phyloP scores from a whole-genome alignment of 2,797 vertebrate species.

The Pachyuromys duprasi region DNA sequence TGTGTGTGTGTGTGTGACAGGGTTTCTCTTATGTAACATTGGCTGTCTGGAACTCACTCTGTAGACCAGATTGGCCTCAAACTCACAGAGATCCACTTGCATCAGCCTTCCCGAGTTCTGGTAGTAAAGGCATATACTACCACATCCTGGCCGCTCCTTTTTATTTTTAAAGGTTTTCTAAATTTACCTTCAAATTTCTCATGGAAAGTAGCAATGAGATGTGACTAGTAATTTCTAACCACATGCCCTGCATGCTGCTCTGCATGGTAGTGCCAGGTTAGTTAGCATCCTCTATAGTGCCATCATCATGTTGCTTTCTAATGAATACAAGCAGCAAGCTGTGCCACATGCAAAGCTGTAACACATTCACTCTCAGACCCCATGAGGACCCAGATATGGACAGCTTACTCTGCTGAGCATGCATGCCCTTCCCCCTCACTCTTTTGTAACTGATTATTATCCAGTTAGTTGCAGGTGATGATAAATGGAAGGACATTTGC shows the following conservation, averaged over 20 bases:
- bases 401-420: neutral
- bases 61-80: too few relatives aligned
- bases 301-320: neutral
- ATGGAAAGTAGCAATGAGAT: neutral
- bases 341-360: too few relatives aligned
- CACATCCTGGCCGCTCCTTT: neutral
- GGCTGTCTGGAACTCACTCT: too few relatives aligned
- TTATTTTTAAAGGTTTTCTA: neutral
- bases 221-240: neutral
- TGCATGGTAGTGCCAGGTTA: neutral
- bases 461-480: neutral
- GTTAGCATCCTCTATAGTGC: neutral
- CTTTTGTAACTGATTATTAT: neutral
- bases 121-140: too few relatives aligned
- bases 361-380: neutral
- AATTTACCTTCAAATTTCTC: constrained; percentile 2
- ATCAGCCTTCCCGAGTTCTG: too few relatives aligned
- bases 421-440: fast-evolving
- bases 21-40: too few relatives aligned
- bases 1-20: too few relatives aligned
- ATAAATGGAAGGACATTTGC: neutral
- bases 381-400: neutral
- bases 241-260: neutral
- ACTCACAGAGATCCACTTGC: too few relatives aligned
- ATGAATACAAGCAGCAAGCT: neutral